Percentiles rank a stretch among this genome's conserved stretches.
Evolutionary conservation across 2,797 vertebrate genomes (phyloP).

Genomic region (Coregonus suidteri): DNA sequence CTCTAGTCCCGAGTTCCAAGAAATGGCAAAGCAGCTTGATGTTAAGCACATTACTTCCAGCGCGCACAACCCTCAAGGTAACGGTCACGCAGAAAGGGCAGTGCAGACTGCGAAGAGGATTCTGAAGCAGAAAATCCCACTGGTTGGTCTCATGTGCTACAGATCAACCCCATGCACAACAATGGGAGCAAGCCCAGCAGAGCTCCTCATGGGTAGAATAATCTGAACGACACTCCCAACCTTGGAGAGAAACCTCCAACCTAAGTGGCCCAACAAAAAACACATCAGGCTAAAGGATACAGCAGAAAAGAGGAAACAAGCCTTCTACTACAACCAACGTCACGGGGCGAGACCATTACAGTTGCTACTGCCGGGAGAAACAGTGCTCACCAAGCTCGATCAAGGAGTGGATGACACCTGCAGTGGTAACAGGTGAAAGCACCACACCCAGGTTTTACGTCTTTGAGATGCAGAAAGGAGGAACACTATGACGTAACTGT

Average conservation of each 20-base stretch:
- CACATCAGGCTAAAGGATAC: slow-evolving; percentile 4
- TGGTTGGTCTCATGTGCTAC: slow-evolving; percentile 16
- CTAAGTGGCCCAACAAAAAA: background rate
- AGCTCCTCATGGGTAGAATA: slow-evolving; percentile 24
- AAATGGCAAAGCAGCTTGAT: background rate
- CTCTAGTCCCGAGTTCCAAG: background rate
- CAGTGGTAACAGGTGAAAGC: slow-evolving; percentile 3
- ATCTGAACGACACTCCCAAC: slow-evolving; percentile 21
- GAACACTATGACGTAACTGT: background rate
- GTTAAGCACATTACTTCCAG: slow-evolving; percentile 10
- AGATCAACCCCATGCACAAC: slow-evolving; percentile 7
- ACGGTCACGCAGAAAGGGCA: background rate
- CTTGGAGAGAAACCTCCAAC: slow-evolving; percentile 13
- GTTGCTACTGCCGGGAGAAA: background rate
- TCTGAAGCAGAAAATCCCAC: slow-evolving; percentile 7
- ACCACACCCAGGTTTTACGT: slow-evolving; percentile 10
- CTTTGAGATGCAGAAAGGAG: slow-evolving; percentile 10
- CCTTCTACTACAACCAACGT: slow-evolving; percentile 11
- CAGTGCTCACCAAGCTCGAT: slow-evolving; percentile 13
- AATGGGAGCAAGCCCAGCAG: slow-evolving; percentile 8
- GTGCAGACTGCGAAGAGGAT: background rate
- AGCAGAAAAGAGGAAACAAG: slow-evolving; percentile 16
- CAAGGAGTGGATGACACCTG: slow-evolving; percentile 16
- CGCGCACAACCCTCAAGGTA: background rate
- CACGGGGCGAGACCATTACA: background rate